phyloP scores from a whole-genome alignment of 2,113 vertebrate genomes.

The Pomatorhinus ruficollis region DNA sequence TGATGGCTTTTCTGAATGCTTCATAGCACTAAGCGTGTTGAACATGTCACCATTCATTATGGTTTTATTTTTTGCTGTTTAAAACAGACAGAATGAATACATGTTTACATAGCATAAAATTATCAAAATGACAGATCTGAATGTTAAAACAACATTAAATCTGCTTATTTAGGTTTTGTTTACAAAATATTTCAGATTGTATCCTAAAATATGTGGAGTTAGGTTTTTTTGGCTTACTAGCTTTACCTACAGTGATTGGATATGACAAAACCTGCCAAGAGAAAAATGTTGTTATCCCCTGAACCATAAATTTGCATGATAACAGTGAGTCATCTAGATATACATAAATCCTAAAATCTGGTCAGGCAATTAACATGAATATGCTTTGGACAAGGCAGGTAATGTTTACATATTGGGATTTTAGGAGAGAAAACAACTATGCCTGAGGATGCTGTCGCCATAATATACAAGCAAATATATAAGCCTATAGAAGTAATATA shows the following conservation, averaged over 20 bases:
- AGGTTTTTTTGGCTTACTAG: neutral
- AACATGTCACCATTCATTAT: neutral
- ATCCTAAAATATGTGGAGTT: neutral
- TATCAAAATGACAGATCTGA: neutral
- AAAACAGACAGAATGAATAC: neutral
- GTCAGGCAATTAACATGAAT: neutral
- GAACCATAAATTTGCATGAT: neutral
- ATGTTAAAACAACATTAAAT: neutral
- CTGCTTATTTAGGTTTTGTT: neutral
- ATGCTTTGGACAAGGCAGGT: neutral
- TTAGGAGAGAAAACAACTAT: neutral
- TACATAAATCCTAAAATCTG: neutral
- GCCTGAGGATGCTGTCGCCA: neutral
- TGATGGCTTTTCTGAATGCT: neutral
- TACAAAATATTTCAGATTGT: neutral
- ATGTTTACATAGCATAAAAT: neutral
- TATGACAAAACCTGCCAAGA: neutral
- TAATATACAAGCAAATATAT: neutral
- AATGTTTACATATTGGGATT: neutral
- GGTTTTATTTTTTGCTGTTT: neutral
- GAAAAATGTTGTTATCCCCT: neutral
- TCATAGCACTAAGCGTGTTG: neutral
- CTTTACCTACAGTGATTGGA: neutral
- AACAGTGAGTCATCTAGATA: neutral
- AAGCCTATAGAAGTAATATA: neutral